Evolutionary conservation across 2,797 vertebrate species (phyloP), one percentile per base, ranked within the genome.

Genomic region (Onychomys torridus): DNA sequence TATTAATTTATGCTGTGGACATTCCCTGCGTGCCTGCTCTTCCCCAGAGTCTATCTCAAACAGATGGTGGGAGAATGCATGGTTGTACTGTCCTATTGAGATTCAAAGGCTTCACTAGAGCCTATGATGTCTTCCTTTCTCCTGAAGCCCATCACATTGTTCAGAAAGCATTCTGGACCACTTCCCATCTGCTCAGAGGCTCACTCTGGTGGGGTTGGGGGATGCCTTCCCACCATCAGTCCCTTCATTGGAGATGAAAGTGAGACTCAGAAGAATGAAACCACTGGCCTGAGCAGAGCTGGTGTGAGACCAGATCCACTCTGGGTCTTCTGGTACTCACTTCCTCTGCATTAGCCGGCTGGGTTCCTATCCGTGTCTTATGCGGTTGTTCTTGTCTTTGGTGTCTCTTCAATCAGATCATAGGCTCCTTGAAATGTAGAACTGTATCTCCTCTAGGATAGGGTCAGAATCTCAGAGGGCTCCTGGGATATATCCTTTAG

Each of bases 1-100:
- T 82, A 37, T 37, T 37, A 82, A 92, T 82, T 88, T 76, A 73
- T 89, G 93, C 77, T 40, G 40, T 4, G 92, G 89, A 84, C 52
- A 89, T 89, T 89, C 78, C 71, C 19, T 27, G 57, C 63, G 17
- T 52, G 57, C 71, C 90, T 89, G 27, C 65, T 94, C 46, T 65
- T 34, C 11, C 67, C 73, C 88, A 77, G 57, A 67, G 65, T 89
- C 57, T 71, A 7, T 59, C 89, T 73, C 52, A 16, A 79, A 88
- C 78, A 89, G 87, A 84, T 76, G 78, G 43, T 6, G 43, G 43
- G 91, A 79, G 37, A 79, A 85, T 6, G 32, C 61, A 46, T 29
- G 37, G 67, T 1, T 23, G 61, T 23, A 17, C 52, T 13, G 8
- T 21, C 65, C 43, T 14, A 17, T 1, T 11, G 0, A 2, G 9